These are phyloP conservation scores for Brenthis hecate DNA, from an alignment of 2,888 invertebrate genomes.

Conservation along the genomic window DNA sequence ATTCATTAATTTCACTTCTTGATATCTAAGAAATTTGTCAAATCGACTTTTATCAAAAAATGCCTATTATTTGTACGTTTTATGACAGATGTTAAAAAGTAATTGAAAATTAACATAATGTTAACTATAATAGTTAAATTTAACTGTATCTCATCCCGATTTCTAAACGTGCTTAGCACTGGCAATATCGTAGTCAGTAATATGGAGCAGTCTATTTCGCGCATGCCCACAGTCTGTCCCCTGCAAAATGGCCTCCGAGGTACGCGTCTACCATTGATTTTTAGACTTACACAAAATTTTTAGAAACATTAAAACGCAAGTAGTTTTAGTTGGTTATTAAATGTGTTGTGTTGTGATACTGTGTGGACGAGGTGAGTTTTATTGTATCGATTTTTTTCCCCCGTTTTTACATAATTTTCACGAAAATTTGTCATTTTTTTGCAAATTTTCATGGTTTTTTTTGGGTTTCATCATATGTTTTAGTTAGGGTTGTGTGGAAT, in stretches of 20 bases:
- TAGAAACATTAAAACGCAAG: constrained; percentile 8
- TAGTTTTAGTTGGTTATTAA: constrained; percentile 29
- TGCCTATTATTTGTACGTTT: no score
- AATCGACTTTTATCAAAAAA: no score
- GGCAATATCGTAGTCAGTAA: constrained; percentile 3
- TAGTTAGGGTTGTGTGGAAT: background rate
- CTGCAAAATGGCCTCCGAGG: constrained; percentile 71
- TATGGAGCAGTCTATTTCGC: constrained; percentile 5
- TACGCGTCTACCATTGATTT: constrained; percentile 72
- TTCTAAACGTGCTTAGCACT: constrained; percentile 32
- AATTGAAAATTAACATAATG: no score
- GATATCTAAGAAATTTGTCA: no score
- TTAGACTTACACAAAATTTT: constrained; percentile 40
- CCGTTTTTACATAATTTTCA: constrained; percentile 56
- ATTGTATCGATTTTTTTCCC: background rate
- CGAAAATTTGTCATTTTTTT: constrained; percentile 40
- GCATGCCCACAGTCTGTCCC: constrained; percentile 43
- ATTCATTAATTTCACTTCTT: no score
- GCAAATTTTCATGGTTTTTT: constrained; percentile 37
- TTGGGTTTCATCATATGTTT: constrained; percentile 41
- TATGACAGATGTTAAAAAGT: no score
- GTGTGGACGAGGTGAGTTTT: constrained; percentile 14
- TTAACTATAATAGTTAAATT: background rate
- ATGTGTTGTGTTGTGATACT: constrained; percentile 27
- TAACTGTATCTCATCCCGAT: background rate